Base-by-base conservation (phyloP, 2,113 vertebrate genomes). In the Oceanites oceanicus region DNA sequence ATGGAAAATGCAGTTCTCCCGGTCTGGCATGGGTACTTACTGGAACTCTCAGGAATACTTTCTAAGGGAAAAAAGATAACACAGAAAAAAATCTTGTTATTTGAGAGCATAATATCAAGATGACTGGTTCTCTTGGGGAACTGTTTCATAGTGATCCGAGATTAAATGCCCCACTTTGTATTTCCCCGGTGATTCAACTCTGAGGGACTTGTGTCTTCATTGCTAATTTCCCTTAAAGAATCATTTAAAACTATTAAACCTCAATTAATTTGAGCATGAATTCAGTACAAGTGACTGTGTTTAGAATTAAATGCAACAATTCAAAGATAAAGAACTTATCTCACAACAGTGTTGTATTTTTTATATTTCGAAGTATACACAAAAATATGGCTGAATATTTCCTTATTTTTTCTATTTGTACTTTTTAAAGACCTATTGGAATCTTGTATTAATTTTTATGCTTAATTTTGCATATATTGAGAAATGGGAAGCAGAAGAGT, bases 391-490 rank as follows among this genome's bases (percentile, higher is more conserved):
- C 6, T 19, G 13, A 62, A 27, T 58, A 22, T 56, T 88, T 94
- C 20, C 38, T 52, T 59, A 13, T 55, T 90, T 82, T 25, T 84
- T n/a, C 58, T 88, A 10, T 82, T 92, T 94, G 53, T 88, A 77
- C 26, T 91, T 90, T 44, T 55, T 62, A 85, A 53, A 53, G 26
- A 44, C 7, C 21, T 92, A 40, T 10, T 50, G 56, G 23, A 49
- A 55, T 45, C 29, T 68, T 91, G 7, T 19, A 62, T 50, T 67
- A 72, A 25, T 80, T 95, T 71, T 93, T 74, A 63, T 84, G 52
- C 74, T 75, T 86, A 82, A 56, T 96, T 97, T 97, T 96, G 32
- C 30, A 14, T 77, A 71, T 74, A 61, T 74, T 86, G 56, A 95
- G 55, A 94, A 81, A 23, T 84, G 65, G 70, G n/a, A 75, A 85